Percentiles rank a stretch among this genome's conserved stretches.
phyloP scores from a whole-genome alignment of 2,797 vertebrate species.

The Cossypha caffra region DNA sequence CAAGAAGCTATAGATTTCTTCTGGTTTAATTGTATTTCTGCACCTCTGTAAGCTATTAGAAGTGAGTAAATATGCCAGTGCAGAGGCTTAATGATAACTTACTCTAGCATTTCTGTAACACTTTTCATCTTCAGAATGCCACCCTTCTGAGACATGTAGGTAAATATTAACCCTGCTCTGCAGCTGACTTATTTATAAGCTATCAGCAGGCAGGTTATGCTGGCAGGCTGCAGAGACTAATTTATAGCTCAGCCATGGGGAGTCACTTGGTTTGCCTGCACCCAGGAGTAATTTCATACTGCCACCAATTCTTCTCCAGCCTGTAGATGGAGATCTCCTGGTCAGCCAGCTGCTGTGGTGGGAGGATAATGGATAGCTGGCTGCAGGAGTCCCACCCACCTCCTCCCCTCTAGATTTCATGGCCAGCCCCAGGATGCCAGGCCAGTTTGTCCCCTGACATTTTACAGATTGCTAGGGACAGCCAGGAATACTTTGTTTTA shows the following conservation, averaged over 20 bases:
- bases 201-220: neutral
- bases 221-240: neutral
- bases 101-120: neutral
- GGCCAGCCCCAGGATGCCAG: neutral
- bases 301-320: neutral
- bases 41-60: neutral
- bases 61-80: neutral
- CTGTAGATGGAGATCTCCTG: neutral
- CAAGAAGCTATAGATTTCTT: neutral
- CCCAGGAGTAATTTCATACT: neutral
- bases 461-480: neutral
- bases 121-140: slow-evolving; percentile 6
- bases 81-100: slow-evolving; percentile 14
- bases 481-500: neutral
- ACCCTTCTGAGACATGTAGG: neutral
- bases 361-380: neutral
- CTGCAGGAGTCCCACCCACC: neutral
- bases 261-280: neutral
- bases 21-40: slow-evolving; percentile 21
- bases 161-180: slow-evolving; percentile 13
- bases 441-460: neutral
- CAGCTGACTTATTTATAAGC: neutral
- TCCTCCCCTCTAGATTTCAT: neutral
- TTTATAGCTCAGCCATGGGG: neutral
- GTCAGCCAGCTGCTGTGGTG: accelerated